A percentile compares a stretch with the other conserved stretches of the same genome.
phyloP scores from a whole-genome alignment of 2,113 vertebrate species.

The Dinomys branickii region DNA sequence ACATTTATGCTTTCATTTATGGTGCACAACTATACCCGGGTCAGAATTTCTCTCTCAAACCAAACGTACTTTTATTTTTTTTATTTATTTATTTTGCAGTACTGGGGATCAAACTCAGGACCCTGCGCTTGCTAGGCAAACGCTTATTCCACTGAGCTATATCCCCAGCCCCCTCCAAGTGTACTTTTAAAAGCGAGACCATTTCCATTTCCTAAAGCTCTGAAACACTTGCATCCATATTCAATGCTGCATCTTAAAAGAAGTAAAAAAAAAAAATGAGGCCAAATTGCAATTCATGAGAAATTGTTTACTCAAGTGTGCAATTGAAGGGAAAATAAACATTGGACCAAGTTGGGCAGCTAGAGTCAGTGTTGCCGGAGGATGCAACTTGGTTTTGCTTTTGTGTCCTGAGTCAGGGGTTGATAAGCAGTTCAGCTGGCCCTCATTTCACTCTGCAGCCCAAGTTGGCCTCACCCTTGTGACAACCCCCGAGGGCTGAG shows the following conservation, averaged over 20 bases:
- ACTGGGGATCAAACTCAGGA: no score
- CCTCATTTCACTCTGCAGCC: not conserved
- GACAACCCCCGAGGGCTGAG: not conserved
- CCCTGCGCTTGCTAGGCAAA: no score
- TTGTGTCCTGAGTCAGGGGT: not conserved
- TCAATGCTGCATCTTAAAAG: not conserved
- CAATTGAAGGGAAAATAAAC: not conserved
- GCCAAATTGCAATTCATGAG: not conserved
- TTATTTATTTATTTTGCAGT: no score
- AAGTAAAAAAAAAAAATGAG: not conserved
- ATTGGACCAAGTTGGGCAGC: not conserved
- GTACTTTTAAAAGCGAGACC: not conserved
- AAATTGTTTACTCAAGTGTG: not conserved
- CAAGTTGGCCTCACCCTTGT: not conserved
- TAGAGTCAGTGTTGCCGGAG: not conserved
- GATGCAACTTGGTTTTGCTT: not conserved
- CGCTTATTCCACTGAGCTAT: no score
- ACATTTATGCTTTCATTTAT: not conserved
- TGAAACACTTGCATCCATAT: not conserved
- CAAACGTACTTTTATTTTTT: no score
- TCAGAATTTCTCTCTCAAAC: conserved; percentile 6
- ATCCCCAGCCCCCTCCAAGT: no score
- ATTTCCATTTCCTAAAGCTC: not conserved
- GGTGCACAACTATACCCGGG: not conserved
- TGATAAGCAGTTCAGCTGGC: not conserved